Percentiles rank a stretch among this genome's conserved stretches.
phyloP scores from a whole-genome alignment of 2,797 vertebrate genomes.

The Enteromius unitaeniatus region DNA sequence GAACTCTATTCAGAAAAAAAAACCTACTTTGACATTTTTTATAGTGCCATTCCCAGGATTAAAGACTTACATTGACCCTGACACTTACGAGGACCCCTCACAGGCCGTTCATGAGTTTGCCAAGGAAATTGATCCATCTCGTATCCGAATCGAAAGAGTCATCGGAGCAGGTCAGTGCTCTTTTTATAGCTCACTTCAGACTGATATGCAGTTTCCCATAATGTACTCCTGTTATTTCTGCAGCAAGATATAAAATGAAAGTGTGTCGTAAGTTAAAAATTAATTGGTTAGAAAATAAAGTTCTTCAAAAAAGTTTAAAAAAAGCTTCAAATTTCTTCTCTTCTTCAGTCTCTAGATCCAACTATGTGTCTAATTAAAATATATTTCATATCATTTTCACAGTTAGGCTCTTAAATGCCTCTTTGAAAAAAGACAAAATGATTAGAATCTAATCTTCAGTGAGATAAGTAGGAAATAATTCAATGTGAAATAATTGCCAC shows the following conservation, averaged over 20 bases:
- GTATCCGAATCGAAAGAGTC: slow-evolving; percentile 96
- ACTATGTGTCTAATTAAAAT: slow-evolving; percentile 32
- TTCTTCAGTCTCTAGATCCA: slow-evolving; percentile 7
- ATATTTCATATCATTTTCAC: slow-evolving; percentile 9
- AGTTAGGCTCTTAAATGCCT: slow-evolving; percentile 15
- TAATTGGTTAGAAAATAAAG: neutral
- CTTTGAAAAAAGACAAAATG: slow-evolving; percentile 56
- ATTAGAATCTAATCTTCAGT: slow-evolving; percentile 23
- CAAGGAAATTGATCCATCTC: slow-evolving; percentile 95
- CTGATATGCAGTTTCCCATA: neutral
- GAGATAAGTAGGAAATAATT: slow-evolving; percentile 2
- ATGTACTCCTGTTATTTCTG: neutral
- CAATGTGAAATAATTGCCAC: neutral
- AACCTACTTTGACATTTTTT: slow-evolving; percentile 11
- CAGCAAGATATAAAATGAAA: neutral
- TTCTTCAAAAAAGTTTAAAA: neutral
- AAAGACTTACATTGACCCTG: slow-evolving; percentile 97
- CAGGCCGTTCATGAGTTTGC: slow-evolving; percentile 96
- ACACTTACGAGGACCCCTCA: slow-evolving; percentile 94
- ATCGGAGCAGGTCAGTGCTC: slow-evolving; percentile 89
- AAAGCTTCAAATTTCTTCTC: neutral
- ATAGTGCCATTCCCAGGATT: slow-evolving; percentile 86
- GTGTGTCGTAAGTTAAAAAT: neutral
- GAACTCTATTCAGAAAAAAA: neutral
- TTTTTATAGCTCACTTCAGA: neutral